Base-by-base conservation (phyloP, 2,888 invertebrate species). In the Euclidia mi region DNA sequence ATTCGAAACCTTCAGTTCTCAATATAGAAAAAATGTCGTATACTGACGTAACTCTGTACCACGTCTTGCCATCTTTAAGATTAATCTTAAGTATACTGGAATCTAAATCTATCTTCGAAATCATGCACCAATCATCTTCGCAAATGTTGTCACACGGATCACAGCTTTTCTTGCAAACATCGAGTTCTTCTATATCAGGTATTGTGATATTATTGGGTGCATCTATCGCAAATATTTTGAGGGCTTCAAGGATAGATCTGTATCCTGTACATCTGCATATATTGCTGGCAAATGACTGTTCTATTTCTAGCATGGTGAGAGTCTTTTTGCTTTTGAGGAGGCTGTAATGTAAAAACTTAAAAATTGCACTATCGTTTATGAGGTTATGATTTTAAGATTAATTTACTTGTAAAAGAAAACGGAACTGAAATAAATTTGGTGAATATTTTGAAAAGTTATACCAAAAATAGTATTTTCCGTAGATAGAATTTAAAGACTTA, bases 211-310 rank as follows among this genome's bases (percentile, higher is more conserved):
- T 84, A n/a, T 78, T 68, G 0, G 95, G 91, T 3, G 95, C 95
- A 75, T 96, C 96, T 17, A 80, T 89, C 0, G 96, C 96, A 60
- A 97, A 96, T n/a, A 96, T 95, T 78, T 97, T 97, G 85, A 97
- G 97, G 0, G 97, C 96, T 71, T 97, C 97, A 38, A 97, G 82
- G 49, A 98, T 97, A 0, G 97, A 96, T 6, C 97, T 93, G 72
- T 97, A 97, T 0, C 97, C 97, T 0, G 97, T 97, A 78, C 97
- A 97, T 37, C 97, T 95, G 66, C 97, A 97, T n/a, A 97, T 95
- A 67, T 97, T 97, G 56, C 97, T 96, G 10, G 96, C 97, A 64
- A 97, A 96, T 0, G 96, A 95, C 68, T 96, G 95, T 79, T 97
- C 97, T 38, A 97, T 95, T 75, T 97, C 96, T 28, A 74, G 55